Conservation (phyloP, 2,113 vertebrate species). For the Cercopithecus mona region DNA sequence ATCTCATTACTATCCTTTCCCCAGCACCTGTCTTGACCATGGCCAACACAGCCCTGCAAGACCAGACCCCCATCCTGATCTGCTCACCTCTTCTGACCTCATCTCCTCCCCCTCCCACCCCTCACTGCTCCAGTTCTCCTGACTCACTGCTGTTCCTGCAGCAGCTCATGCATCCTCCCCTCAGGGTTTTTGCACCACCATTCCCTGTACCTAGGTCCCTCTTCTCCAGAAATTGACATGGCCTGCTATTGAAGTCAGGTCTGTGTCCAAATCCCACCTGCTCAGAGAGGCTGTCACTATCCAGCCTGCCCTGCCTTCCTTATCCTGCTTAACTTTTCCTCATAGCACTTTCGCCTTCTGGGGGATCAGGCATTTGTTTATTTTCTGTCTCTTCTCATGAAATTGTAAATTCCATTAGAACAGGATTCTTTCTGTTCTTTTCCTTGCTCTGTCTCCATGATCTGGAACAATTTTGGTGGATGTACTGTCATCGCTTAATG, state of each 20-base stretch:
- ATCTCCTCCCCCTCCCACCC: too few species aligned
- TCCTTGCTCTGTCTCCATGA: neutral
- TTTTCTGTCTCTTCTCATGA: neutral
- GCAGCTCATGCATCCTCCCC: neutral
- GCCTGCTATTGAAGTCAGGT: neutral
- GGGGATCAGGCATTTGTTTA: neutral
- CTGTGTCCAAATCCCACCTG: neutral
- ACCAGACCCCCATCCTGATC: too few species aligned
- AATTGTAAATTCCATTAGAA: neutral
- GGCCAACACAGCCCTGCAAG: too few species aligned
- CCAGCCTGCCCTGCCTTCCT: neutral
- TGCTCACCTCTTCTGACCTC: too few species aligned
- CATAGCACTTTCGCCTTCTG: fast-evolving
- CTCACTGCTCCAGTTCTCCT: too few species aligned
- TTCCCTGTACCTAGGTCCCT: too few species aligned
- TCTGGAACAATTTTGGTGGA: neutral
- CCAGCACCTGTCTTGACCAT: neutral
- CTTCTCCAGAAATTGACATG: neutral
- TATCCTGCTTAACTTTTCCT: neutral
- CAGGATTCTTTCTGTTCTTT: neutral
- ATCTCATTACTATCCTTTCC: neutral
- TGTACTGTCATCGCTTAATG: neutral
- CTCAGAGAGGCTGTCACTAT: neutral
- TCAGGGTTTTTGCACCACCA: neutral
- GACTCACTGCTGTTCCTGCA: neutral